Conservation (phyloP, 2,113 vertebrate species). For the Neoarius graeffei region DNA sequence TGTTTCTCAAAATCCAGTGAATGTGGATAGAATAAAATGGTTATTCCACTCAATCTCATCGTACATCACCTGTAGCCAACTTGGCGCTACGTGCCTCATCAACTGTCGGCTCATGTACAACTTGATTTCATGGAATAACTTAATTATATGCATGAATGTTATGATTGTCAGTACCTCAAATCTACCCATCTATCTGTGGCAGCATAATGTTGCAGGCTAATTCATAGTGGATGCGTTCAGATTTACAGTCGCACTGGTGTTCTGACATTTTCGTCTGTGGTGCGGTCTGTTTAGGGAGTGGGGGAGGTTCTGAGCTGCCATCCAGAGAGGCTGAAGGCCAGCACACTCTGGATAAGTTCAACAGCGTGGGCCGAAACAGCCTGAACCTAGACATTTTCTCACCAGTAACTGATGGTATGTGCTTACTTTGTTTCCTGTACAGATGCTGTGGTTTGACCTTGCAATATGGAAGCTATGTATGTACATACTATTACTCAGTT, state of each 20-base stretch:
- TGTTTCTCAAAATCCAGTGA: no score
- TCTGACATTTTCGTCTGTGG: background rate
- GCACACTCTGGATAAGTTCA: conserved; percentile 66
- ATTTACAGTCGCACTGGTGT: background rate
- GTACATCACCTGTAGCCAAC: no score
- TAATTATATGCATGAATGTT: background rate
- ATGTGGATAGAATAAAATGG: no score
- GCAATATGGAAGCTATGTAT: background rate
- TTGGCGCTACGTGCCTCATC: no score
- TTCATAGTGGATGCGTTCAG: background rate
- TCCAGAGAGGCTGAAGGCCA: conserved; percentile 76
- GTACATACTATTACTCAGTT: background rate
- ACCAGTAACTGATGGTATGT: conserved; percentile 82
- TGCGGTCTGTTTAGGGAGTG: conserved; percentile 67
- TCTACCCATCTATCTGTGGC: background rate
- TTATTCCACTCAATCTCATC: no score
- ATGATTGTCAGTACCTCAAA: background rate
- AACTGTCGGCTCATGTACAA: no score
- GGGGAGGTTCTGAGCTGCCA: conserved; percentile 70
- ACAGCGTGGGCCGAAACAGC: conserved; percentile 73
- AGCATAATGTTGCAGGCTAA: background rate
- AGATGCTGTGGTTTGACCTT: background rate
- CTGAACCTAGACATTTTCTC: conserved; percentile 85
- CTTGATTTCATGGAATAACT: no score
- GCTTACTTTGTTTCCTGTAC: background rate